phyloP scores from a whole-genome alignment of 37 sponge, comb jelly and placozoan genomes.

The Bolinopsis microptera region DNA sequence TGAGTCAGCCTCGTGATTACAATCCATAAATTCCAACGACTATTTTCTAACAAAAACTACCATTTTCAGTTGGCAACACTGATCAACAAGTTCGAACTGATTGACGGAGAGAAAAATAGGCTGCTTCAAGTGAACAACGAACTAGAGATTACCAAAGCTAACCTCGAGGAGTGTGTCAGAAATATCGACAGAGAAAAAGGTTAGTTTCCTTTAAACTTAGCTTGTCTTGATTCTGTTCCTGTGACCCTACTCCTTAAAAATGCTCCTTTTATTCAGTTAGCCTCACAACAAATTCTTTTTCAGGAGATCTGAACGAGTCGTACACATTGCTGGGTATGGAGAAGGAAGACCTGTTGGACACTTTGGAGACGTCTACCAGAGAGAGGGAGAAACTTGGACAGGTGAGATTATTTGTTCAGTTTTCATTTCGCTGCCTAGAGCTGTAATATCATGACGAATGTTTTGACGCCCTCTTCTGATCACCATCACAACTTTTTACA shows the following conservation, averaged over 20 bases:
- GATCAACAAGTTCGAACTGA: neutral
- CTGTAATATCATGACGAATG: too few species aligned
- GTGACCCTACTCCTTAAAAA: too few species aligned
- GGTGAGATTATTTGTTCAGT: too few species aligned
- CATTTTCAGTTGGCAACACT: slow-evolving; percentile 19
- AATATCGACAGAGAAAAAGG: slow-evolving; percentile 61
- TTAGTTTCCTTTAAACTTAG: neutral
- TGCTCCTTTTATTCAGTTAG: too few species aligned
- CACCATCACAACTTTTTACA: too few species aligned
- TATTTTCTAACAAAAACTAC: neutral
- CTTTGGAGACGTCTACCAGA: slow-evolving; percentile 24
- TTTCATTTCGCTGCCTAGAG: too few species aligned
- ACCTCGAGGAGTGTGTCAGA: slow-evolving; percentile 48
- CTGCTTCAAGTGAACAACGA: neutral
- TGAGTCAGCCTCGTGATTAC: too few species aligned
- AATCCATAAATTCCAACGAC: too few species aligned
- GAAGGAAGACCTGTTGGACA: slow-evolving; percentile 57
- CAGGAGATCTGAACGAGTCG: slow-evolving; percentile 65
- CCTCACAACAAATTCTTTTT: neutral
- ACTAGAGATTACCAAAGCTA: slow-evolving; percentile 36
- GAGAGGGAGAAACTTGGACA: slow-evolving; percentile 61
- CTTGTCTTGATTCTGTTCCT: too few species aligned
- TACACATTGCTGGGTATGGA: slow-evolving; percentile 63
- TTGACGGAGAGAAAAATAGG: slow-evolving; percentile 33
- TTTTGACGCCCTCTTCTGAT: too few species aligned